These are phyloP conservation scores for Chiridota heheva DNA, from an alignment of 35 echinoderm and acorn worm genomes.

Conservation along the genomic window DNA sequence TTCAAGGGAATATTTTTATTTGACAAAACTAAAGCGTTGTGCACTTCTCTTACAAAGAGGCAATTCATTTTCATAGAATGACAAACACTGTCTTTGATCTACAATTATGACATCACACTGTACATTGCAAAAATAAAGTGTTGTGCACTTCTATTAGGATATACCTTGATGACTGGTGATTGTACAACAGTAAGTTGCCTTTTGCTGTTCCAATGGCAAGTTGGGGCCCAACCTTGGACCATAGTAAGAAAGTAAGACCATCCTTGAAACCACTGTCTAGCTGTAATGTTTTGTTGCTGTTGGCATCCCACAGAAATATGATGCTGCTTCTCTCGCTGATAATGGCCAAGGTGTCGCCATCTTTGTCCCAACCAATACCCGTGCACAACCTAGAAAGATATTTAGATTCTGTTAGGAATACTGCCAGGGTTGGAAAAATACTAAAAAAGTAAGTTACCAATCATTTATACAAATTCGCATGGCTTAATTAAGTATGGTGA, in stretches of 20 bases:
- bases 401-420: neutral
- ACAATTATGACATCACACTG: no score
- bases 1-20: no score
- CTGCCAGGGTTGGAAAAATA: no score
- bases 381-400: conserved; percentile 55
- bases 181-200: conserved; percentile 92
- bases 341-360: conserved; percentile 92
- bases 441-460: no score
- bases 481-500: no score
- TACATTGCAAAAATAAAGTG: no score
- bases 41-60: no score
- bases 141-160: no score
- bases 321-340: conserved; percentile 87
- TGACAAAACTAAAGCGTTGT: no score
- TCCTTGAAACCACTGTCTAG: conserved; percentile 99
- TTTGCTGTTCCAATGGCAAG: conserved; percentile 85
- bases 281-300: conserved; percentile 78
- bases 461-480: no score
- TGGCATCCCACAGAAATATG: conserved; percentile 97
- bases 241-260: conserved; percentile 57
- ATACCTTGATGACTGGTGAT: conserved; percentile 98
- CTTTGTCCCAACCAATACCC: conserved; percentile 87
- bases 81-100: no score
- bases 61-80: no score
- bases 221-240: conserved; percentile 93